phyloP scores from a whole-genome alignment of 2,113 vertebrate genomes.

The Bubo blakistoni region DNA sequence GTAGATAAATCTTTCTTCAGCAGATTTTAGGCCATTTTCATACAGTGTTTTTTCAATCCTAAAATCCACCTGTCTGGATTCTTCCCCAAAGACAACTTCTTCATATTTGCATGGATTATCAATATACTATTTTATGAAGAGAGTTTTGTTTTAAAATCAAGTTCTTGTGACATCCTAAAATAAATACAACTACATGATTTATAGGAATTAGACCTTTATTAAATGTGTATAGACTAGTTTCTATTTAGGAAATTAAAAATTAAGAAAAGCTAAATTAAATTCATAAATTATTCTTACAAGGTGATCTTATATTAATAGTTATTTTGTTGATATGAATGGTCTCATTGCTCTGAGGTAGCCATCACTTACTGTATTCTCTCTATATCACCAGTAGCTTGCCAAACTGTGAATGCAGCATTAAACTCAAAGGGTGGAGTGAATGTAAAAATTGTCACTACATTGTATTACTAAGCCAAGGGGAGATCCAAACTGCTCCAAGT shows the following conservation, averaged over 20 bases:
- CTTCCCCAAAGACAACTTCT: not conserved
- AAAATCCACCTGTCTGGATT: not conserved
- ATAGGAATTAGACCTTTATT: not conserved
- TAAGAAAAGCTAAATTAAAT: conserved; percentile 20
- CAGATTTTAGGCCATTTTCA: not conserved
- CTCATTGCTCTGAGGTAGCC: not conserved
- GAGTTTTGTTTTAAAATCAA: not conserved
- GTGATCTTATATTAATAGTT: not conserved
- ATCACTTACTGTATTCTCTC: not conserved
- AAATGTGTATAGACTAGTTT: not conserved
- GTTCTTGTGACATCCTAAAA: not conserved
- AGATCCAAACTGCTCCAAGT: not conserved
- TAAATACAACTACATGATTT: not conserved
- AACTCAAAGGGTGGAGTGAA: not conserved
- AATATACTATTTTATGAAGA: not conserved
- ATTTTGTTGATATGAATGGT: not conserved
- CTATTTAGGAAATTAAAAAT: conserved; percentile 19
- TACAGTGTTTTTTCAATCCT: not conserved
- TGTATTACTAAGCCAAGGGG: not conserved
- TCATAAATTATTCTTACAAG: not conserved
- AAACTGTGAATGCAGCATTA: not conserved
- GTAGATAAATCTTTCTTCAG: not conserved
- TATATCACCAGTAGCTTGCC: not conserved
- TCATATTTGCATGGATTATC: not conserved
- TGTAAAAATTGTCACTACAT: not conserved